Conservation (phyloP, 2,797 vertebrate species). For the Antrozous pallidus region DNA sequence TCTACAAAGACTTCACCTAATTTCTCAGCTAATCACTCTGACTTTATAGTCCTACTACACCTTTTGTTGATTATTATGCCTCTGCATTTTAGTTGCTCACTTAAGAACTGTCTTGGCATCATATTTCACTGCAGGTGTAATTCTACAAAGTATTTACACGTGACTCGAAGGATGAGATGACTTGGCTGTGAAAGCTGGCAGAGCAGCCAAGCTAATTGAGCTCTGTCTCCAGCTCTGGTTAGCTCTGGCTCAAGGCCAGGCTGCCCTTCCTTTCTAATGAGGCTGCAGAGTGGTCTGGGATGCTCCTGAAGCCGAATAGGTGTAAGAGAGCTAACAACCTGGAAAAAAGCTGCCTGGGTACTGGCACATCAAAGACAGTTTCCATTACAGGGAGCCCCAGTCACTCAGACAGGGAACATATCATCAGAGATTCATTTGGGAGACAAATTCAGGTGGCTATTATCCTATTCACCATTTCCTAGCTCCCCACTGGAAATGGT, state of each 20-base stretch:
- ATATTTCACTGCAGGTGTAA: not conserved
- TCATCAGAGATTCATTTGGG: not conserved
- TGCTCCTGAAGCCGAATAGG: no score
- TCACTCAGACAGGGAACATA: not conserved
- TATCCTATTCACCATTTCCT: not conserved
- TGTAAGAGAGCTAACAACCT: not conserved
- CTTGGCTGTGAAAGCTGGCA: constrained; percentile 31
- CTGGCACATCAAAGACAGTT: not conserved
- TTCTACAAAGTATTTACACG: not conserved
- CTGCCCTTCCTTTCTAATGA: not conserved
- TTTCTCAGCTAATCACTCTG: not conserved
- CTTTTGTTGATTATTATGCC: not conserved
- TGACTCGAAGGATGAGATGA: not conserved
- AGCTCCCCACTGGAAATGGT: not conserved
- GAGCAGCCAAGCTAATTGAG: not conserved
- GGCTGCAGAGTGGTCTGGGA: not conserved
- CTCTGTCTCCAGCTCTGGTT: not conserved
- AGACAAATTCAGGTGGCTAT: not conserved
- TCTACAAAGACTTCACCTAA: not conserved
- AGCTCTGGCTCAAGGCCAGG: not conserved
- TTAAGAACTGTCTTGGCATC: not conserved
- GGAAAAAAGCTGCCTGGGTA: not conserved
- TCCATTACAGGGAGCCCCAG: not conserved
- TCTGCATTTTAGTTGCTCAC: not conserved
- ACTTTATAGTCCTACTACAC: not conserved